Base-by-base conservation (phyloP, 2,113 vertebrate genomes). In the Tringa solitaria region DNA sequence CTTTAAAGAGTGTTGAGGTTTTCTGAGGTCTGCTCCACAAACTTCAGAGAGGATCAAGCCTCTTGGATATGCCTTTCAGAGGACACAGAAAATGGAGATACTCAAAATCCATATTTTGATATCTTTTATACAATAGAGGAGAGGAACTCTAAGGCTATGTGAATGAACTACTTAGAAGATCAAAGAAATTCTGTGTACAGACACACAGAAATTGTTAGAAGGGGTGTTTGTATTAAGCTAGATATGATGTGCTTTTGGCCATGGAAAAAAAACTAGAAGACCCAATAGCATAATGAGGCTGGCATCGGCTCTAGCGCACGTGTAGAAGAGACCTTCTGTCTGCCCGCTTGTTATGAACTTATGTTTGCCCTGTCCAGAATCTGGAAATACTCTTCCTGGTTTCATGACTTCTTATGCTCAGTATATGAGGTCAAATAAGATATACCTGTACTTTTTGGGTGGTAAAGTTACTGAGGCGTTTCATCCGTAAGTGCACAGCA, bases 301-400 rank as follows among this genome's bases (percentile, higher is more conserved):
- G 21, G 3, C 26, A 41, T 37, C 0, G 0, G 20, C 12, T 82
- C 33, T 33, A 27, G 3, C 5, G 16, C 45, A 43, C 4, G 6
- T 7, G 2, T 23, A 67, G 65, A 53, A 74, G 14, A 37, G 32
- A 73, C 45, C 35, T 69, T 68, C 21, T 65, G 2, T 12, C 41
- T 69, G 26, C 30, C 5, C 1, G 0, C 76, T 85, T 67, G 9
- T 64, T 75, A 30, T 1, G 4, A 70, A 30, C 4, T 56, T 69
- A 4, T 35, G 12, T 53, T 73, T 85, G 28, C 23, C 50, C 41
- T 64, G 13, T 35, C 51, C 53, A 35, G 21, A 43, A 7, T 33
- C 33, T 35, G 56, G 10, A 17, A 59, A 32, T 67, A 33, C 16
- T 30, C 23, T 64, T 65, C 24, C 8, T 72, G 11, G 7, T 64